These are phyloP conservation scores for Drosophila pandora DNA, from an alignment of 1,140 invertebrate genomes.

Conservation along the genomic window DNA sequence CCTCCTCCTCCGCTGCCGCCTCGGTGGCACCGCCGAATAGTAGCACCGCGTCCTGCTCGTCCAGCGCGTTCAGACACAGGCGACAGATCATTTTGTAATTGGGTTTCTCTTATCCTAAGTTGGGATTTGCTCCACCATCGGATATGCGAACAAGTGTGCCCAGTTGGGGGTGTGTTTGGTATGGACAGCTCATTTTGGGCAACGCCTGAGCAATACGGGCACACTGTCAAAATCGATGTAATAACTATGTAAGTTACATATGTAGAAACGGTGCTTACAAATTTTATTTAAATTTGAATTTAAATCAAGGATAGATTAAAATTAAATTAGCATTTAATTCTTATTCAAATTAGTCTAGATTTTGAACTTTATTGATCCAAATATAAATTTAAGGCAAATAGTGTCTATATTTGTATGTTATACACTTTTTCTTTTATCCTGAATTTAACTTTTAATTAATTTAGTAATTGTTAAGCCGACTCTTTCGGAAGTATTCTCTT, in stretches of 20 bases:
- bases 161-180: background rate
- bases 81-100: slow-evolving; percentile 76
- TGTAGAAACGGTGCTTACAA: background rate
- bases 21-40: slow-evolving; percentile 47
- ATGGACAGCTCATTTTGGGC: background rate
- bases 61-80: slow-evolving; percentile 66
- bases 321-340: too few relatives aligned
- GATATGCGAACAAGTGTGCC: background rate
- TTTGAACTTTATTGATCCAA: too few relatives aligned
- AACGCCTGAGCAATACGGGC: background rate
- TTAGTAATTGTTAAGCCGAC: background rate
- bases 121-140: slow-evolving; percentile 24
- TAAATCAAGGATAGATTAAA: too few relatives aligned
- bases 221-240: background rate
- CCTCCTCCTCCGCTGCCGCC: slow-evolving; percentile 21
- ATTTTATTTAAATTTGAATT: too few relatives aligned
- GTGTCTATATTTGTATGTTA: background rate
- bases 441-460: background rate
- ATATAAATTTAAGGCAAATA: too few relatives aligned
- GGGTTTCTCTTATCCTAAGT: slow-evolving; percentile 18
- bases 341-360: too few relatives aligned
- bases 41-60: slow-evolving; percentile 62
- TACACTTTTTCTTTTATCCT: background rate
- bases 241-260: background rate
- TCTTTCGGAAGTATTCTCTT: background rate